A percentile compares a stretch with the other conserved stretches of the same genome.
These are phyloP conservation scores for Trachelus stipa DNA, from an alignment of 2,888 invertebrate species.

Conservation along the genomic window DNA sequence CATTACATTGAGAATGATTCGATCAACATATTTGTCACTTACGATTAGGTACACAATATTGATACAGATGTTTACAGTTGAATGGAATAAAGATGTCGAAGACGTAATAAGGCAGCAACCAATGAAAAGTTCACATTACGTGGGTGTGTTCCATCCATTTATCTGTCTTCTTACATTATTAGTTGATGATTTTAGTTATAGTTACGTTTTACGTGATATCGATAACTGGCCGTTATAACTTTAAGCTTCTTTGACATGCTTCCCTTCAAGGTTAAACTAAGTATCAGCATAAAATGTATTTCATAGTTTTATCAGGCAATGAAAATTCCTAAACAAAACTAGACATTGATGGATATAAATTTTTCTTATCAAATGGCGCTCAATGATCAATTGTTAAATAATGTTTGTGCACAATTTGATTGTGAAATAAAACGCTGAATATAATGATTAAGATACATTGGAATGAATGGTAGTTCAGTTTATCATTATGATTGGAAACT, in stretches of 20 bases:
- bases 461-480: not conserved
- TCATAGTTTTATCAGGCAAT: not conserved
- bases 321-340: not conserved
- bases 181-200: not conserved
- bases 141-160: not conserved
- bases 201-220: not conserved
- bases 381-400: too few species aligned
- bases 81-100: too few species aligned
- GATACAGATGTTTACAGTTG: too few species aligned
- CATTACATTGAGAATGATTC: too few species aligned
- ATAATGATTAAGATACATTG: not conserved
- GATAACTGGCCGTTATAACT: not conserved
- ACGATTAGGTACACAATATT: too few species aligned
- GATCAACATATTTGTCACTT: too few species aligned
- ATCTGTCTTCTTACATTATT: not conserved
- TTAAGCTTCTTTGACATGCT: not conserved
- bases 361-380: too few species aligned
- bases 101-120: too few species aligned
- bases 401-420: too few species aligned
- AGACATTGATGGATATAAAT: too few species aligned
- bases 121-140: not conserved
- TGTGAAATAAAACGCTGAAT: not conserved
- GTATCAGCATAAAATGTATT: not conserved
- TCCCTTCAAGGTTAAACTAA: not conserved
- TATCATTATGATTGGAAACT: not conserved